Evolutionary conservation across 1,140 invertebrate species (phyloP).

Genomic region (Drosophila triauraria): DNA sequence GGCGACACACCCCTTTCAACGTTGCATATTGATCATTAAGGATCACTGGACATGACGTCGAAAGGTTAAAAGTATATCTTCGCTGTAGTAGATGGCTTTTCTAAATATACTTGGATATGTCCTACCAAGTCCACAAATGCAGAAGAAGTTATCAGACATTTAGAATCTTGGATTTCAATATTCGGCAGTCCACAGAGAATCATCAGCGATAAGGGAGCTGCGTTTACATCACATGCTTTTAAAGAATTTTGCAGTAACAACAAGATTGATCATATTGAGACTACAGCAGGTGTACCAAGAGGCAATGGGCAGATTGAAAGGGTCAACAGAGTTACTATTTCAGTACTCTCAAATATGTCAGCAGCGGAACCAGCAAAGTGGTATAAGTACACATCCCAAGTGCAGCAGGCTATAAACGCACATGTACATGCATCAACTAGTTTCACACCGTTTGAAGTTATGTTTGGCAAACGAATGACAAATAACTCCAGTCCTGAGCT

Average conservation of each 20-base stretch:
- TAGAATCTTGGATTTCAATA: background rate
- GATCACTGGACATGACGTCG: background rate
- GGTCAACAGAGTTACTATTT: no score
- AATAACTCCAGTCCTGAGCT: no score
- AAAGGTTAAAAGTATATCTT: no score
- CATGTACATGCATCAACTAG: background rate
- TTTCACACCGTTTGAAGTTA: slow-evolving; percentile 1
- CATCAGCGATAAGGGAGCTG: background rate
- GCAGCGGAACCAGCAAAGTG: background rate
- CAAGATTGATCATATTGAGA: background rate
- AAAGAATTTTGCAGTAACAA: background rate
- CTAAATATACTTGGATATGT: background rate
- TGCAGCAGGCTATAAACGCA: slow-evolving; percentile 3
- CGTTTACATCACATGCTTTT: background rate
- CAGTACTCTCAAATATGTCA: background rate
- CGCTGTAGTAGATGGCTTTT: background rate
- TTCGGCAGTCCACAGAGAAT: background rate
- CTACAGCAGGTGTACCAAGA: background rate
- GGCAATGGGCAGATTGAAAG: background rate
- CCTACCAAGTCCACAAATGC: no score
- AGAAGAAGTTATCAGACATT: no score
- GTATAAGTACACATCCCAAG: slow-evolving; percentile 1
- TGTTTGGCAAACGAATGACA: background rate
- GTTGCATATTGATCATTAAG: background rate
- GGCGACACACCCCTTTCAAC: no score